These are phyloP conservation scores for Euura lappo DNA, from an alignment of 1,140 invertebrate species.

Conservation along the genomic window DNA sequence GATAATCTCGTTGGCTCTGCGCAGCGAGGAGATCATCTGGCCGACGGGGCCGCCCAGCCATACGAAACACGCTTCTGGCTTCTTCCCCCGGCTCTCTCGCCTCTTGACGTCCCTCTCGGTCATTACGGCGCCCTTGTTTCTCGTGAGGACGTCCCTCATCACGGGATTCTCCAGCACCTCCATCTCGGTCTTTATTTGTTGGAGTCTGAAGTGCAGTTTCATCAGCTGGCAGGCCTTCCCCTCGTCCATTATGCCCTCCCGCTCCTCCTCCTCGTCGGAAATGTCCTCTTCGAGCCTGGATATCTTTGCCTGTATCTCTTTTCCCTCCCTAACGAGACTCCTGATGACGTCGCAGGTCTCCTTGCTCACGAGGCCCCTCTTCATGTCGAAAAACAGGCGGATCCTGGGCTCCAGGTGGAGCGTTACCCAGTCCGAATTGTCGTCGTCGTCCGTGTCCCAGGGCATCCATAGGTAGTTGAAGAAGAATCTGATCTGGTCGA, in stretches of 20 bases:
- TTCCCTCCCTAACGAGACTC: slow-evolving; percentile 62
- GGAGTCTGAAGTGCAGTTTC: slow-evolving; percentile 63
- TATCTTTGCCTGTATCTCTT: slow-evolving; percentile 60
- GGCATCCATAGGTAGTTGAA: slow-evolving; percentile 69
- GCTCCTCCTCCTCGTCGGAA: slow-evolving; percentile 50
- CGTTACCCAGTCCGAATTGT: slow-evolving; percentile 62
- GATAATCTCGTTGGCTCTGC: slow-evolving; percentile 51
- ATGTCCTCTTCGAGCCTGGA: slow-evolving; percentile 58
- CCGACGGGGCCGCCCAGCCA: slow-evolving; percentile 56
- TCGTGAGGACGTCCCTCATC: slow-evolving; percentile 58
- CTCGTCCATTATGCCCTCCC: slow-evolving; percentile 43
- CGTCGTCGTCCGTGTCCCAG: slow-evolving; percentile 69
- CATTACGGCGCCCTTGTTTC: slow-evolving; percentile 43
- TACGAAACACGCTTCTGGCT: slow-evolving; percentile 58
- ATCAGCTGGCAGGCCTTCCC: slow-evolving; percentile 57
- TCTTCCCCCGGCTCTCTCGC: slow-evolving; percentile 32
- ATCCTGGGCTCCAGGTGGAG: slow-evolving; percentile 64
- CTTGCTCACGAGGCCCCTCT: slow-evolving; percentile 57
- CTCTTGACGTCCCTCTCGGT: slow-evolving; percentile 34
- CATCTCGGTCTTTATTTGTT: slow-evolving; percentile 67
- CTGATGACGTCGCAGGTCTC: slow-evolving; percentile 63
- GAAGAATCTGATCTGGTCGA: slow-evolving; percentile 63
- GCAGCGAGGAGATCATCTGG: slow-evolving; percentile 56
- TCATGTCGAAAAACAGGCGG: slow-evolving; percentile 66
- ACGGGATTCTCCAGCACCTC: slow-evolving; percentile 67